Conservation (phyloP, 2,113 vertebrate species). For the Ophiodon elongatus region DNA sequence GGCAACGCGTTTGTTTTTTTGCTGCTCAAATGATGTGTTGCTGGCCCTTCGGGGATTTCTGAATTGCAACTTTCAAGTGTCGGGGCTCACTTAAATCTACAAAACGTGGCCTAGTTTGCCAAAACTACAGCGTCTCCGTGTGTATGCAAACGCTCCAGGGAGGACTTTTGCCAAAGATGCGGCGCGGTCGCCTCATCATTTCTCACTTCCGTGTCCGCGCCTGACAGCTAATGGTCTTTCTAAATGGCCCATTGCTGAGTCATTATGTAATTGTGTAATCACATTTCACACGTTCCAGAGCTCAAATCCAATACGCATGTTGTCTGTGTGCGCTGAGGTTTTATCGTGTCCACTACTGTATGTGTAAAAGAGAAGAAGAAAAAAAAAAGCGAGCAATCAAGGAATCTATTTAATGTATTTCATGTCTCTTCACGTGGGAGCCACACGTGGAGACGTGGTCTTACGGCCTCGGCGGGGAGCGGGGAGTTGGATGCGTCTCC, state of each 20-base stretch:
- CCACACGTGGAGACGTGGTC: conserved; percentile 14
- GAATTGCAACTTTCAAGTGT: conserved; percentile 19
- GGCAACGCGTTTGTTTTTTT: conserved; percentile 29
- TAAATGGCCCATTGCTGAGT: conserved; percentile 68
- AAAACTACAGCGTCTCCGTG: not conserved
- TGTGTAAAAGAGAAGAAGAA: conserved; percentile 16
- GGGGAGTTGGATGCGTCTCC: conserved; percentile 13
- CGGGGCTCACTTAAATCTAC: conserved; percentile 15
- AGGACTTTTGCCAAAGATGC: conserved; percentile 37
- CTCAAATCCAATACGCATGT: conserved; percentile 60
- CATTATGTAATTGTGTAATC: conserved; percentile 78
- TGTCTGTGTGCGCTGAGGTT: conserved; percentile 25
- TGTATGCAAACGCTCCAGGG: not conserved
- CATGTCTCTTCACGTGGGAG: conserved; percentile 34
- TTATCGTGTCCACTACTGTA: not conserved
- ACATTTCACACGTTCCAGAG: conserved; percentile 77
- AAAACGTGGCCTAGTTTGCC: not conserved
- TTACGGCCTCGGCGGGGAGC: not conserved
- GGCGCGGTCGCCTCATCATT: conserved; percentile 34
- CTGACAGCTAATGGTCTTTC: conserved; percentile 67
- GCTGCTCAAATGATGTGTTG: conserved; percentile 22
- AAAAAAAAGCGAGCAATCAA: not conserved
- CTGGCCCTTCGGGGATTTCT: not conserved
- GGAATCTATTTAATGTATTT: conserved; percentile 35
- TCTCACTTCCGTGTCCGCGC: conserved; percentile 39